Conservation (phyloP, 2,113 vertebrate species). For the Muscicapa adusta region DNA sequence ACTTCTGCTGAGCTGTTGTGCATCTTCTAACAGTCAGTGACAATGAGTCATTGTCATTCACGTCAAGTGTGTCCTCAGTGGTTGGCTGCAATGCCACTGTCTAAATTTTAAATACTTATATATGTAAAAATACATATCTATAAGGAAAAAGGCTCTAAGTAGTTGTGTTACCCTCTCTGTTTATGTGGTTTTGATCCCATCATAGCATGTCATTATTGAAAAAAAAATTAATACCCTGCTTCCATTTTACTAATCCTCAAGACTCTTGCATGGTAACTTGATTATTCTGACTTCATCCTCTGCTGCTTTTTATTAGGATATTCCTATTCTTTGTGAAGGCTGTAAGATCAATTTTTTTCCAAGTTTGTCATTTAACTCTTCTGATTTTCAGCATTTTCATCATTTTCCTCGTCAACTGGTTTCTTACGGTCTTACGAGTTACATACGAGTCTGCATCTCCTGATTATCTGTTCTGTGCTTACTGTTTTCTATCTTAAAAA, state of each 20-base stretch:
- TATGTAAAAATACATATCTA: neutral
- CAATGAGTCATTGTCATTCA: neutral
- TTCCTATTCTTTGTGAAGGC: neutral
- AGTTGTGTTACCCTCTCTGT: neutral
- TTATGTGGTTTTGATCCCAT: neutral
- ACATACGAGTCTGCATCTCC: neutral
- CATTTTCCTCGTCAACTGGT: neutral
- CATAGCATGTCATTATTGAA: neutral
- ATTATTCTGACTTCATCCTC: neutral
- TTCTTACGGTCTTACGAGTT: neutral
- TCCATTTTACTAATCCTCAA: neutral
- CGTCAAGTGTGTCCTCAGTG: neutral
- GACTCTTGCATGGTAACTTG: neutral
- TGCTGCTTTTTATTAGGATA: neutral
- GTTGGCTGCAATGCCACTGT: neutral
- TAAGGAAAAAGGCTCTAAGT: neutral
- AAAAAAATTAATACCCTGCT: neutral
- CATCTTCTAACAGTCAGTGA: neutral
- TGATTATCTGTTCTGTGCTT: neutral
- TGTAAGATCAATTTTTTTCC: neutral
- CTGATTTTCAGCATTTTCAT: neutral
- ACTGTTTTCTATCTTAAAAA: neutral
- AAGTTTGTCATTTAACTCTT: neutral
- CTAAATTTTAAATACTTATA: neutral
- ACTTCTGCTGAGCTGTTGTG: neutral